phyloP scores from a whole-genome alignment of 2,797 vertebrate genomes.

The Ctenosaura bakeri region DNA sequence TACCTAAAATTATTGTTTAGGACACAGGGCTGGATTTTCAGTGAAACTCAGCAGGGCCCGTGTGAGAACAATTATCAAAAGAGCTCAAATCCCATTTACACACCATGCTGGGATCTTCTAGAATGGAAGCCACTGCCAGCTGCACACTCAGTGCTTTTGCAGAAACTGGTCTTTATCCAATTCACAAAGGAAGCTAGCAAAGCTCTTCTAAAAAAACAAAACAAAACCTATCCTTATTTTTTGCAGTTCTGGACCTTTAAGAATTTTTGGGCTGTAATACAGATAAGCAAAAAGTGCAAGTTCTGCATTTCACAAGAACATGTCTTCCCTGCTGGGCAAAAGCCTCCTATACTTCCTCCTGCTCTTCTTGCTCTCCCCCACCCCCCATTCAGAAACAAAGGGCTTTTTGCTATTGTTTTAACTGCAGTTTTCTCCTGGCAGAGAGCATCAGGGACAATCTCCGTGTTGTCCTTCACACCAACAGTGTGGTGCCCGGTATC shows the following conservation, averaged over 20 bases:
- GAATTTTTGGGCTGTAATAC: background rate
- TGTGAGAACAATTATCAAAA: constrained; percentile 43
- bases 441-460: background rate
- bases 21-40: constrained; percentile 25
- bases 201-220: background rate
- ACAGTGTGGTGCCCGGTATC: background rate
- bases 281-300: background rate
- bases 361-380: background rate
- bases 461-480: background rate
- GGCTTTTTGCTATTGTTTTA: background rate
- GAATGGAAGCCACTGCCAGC: constrained; percentile 10
- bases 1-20: constrained; percentile 39
- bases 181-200: constrained; percentile 13
- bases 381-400: background rate
- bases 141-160: background rate
- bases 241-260: background rate
- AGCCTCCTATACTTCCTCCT: too few species aligned
- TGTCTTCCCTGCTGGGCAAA: background rate
- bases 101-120: constrained; percentile 25
- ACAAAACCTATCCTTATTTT: background rate
- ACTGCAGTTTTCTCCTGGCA: background rate
- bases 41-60: background rate
- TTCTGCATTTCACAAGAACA: background rate
- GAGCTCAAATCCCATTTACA: constrained; percentile 45
- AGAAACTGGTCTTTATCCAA: constrained; percentile 39